phyloP scores from a whole-genome alignment of 92 coral and sea anemone species.

The Zoanthus solanderi region DNA sequence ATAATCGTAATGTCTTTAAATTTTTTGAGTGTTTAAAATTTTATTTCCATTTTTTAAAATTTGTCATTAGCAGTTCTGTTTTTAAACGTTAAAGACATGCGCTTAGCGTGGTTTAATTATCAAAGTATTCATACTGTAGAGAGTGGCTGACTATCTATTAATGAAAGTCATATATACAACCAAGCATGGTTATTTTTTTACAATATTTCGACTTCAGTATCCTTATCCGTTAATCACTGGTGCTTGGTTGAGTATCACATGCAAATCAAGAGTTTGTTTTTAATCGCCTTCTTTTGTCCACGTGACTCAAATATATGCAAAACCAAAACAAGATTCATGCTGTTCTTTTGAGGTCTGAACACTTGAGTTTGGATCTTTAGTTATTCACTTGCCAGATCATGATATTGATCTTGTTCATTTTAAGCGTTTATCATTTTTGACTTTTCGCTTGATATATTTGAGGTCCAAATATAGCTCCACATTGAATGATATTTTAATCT shows the following conservation, averaged over 20 bases:
- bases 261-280: not conserved
- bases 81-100: not conserved
- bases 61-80: not conserved
- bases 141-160: too few relatives aligned
- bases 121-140: not conserved
- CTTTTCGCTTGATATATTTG: not conserved
- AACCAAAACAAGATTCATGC: not conserved
- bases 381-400: not conserved
- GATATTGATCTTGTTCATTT: not conserved
- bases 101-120: not conserved
- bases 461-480: conserved; percentile 19
- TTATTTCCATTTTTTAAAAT: not conserved
- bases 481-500: not conserved
- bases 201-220: not conserved
- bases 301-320: not conserved
- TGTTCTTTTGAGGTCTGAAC: not conserved
- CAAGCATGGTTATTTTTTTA: not conserved
- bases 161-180: not conserved
- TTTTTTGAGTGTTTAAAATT: not conserved
- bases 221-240: too few relatives aligned
- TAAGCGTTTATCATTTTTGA: not conserved
- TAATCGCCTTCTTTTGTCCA: not conserved
- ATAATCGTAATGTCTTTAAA: not conserved
- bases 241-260: not conserved
- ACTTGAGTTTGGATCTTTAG: not conserved